Base-by-base conservation (phyloP, 2,888 invertebrate species). In the Scrobipalpa costella region DNA sequence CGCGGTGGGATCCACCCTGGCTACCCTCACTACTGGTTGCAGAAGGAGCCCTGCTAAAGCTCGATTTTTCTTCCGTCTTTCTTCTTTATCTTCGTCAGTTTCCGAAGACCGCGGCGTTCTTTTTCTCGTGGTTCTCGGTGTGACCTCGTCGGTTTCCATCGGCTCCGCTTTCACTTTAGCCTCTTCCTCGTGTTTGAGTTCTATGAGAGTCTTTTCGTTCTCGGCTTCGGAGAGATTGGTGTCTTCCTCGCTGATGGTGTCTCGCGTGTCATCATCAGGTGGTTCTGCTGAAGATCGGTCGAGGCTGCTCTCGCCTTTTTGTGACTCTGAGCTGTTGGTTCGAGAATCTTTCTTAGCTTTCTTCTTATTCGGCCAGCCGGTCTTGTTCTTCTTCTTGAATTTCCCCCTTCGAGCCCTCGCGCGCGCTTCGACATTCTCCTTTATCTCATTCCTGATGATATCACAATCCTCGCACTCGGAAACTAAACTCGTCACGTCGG, bases 361-460 rank as follows among this genome's bases (percentile, higher is more conserved):
- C 76, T 80, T 92, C 75, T 93, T 92, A 79, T 88, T 91, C 0
- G 97, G 97, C 97, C 97, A 97, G 8, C 97, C 97, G 0, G 97
- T 97, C 66, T 94, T 92, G 82, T 96, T 96, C 81, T 94, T 94
- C 85, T 95, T 94, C 80, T 94, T 93, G 77, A 94, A 94, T 68
- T 92, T 92, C 61, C 93, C 92, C 11, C 88, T 83, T 15, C 79
- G 76, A 72, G 85, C 74, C 72, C 84, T 69, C 72, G 83, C 71
- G 69, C 82, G 71, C 52, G 76, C 77, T 13, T 74, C 71, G 1
- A 78, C 79, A 2, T 68, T 72, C 52, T 80, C 81, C 38, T 78
- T 76, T 36, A 89, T 81, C 70, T 91, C 86, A 65, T 88, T 82
- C 36, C 86, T 78, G 66, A 92, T 85, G 7, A 86, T 74, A 68